Conservation (phyloP, 2,113 vertebrate species). For the Cnemophilus loriae region DNA sequence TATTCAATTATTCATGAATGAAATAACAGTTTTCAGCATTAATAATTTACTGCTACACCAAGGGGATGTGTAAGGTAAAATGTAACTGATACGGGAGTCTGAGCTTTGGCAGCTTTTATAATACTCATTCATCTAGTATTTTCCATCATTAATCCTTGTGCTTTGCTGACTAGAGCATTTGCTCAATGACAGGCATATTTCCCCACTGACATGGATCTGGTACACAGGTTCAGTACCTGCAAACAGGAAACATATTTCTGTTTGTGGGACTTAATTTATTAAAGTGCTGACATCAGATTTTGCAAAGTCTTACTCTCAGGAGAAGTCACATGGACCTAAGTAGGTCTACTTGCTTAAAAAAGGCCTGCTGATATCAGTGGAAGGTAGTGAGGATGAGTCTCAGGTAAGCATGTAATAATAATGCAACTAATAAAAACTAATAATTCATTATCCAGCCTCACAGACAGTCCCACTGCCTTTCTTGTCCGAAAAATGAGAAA, state of each 20-base stretch:
- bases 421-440: neutral
- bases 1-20: constrained; percentile 83
- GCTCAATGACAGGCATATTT: neutral
- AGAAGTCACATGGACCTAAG: neutral
- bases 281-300: neutral
- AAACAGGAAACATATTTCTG: neutral
- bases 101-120: constrained; percentile 72
- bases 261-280: neutral
- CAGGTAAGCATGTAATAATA: neutral
- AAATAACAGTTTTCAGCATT: constrained; percentile 79
- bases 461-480: neutral
- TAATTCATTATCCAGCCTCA: neutral
- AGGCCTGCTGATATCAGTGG: neutral
- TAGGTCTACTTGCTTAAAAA: neutral
- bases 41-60: constrained; percentile 80
- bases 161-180: constrained; percentile 22
- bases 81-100: constrained; percentile 68
- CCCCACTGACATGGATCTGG: neutral
- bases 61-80: constrained; percentile 67
- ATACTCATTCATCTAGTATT: constrained; percentile 68
- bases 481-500: neutral
- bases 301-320: neutral
- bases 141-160: constrained; percentile 56
- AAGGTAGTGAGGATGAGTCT: neutral
- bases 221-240: neutral